Evolutionary conservation across 2,888 invertebrate species (phyloP), one percentile per base, ranked within the genome.

Genomic region (Drosophila engyochracea): DNA sequence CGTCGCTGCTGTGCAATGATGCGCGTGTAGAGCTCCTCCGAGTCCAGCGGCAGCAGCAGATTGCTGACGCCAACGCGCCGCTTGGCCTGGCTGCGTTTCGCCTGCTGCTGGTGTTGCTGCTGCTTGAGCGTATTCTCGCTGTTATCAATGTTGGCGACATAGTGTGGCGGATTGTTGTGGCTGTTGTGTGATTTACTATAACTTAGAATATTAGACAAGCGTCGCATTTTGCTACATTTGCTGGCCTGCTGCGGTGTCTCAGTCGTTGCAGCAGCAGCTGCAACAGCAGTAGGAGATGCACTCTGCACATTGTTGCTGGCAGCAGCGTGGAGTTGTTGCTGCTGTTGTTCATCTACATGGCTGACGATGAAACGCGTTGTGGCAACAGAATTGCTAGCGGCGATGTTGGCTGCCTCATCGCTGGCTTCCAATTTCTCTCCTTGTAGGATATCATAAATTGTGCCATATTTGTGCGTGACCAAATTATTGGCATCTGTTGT

Each of bases 381-480:
- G 89, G 74, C 91, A 58, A 71, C 65, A 62, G 75, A 59, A 65
- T 76, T 83, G 31, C 22, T 51, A 49, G 9, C 63, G 57, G 31
- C 14, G n/a, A 6, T 49, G 37, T 31, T 52, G 25, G 28, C 57
- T 55, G 44, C 49, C 65, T 66, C 62, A 59, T 71, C 70, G 30
- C 65, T 62, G 58, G 81, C 70, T 73, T 91, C 91, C 49, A 83
- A 76, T 80, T 87, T 91, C 75, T 88, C 91, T 70, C 91, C 91
- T 83, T 93, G 92, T 74, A 94, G 82, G 63, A 93, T 93, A 78
- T 94, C 93, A 81, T 94, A 93, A 81, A 94, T 93, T 52, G 93
- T 93, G 75, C 93, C 93, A 82, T 93, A 93, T 79, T 92, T 93
- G 81, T 86, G 83, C 54, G 70, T 77, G 60, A 63, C 72, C 69